Percentiles rank a stretch among this genome's conserved stretches.
These are phyloP conservation scores for Nemurella pictetii DNA, from an alignment of 2,888 invertebrate genomes.

Conservation along the genomic window DNA sequence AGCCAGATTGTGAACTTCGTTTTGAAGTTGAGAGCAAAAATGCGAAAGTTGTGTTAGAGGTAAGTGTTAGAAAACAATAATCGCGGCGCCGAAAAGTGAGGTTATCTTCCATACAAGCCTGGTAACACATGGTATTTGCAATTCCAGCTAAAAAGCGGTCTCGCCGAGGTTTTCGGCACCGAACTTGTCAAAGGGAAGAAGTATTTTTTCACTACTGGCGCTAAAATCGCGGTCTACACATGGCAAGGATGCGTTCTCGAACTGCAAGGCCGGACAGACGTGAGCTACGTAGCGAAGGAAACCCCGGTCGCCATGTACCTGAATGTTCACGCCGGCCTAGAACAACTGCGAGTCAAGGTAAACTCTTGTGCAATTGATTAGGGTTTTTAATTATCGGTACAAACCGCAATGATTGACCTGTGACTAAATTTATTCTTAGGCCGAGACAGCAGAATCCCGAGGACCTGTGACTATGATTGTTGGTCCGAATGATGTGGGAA, in stretches of 20 bases:
- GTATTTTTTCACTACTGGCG: constrained; percentile 85
- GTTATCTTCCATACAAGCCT: constrained; percentile 7
- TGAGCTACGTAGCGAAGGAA: constrained; percentile 92
- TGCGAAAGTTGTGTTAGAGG: constrained; percentile 79
- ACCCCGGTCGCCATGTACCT: constrained; percentile 89
- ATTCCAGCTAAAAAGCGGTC: constrained; percentile 78
- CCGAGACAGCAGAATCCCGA: constrained; percentile 71
- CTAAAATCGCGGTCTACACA: constrained; percentile 94
- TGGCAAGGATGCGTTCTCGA: constrained; percentile 93
- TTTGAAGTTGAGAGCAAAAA: constrained; percentile 91
- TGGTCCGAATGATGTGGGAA: constrained; percentile 95
- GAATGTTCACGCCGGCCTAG: constrained; percentile 93
- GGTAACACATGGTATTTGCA: constrained; percentile 37
- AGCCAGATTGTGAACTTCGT: constrained; percentile 86
- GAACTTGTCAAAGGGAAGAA: constrained; percentile 91
- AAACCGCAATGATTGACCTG: too few species aligned
- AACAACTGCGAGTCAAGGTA: constrained; percentile 75
- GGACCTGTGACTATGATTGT: constrained; percentile 90
- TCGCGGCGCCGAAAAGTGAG: background rate
- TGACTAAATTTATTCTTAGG: constrained; percentile 51
- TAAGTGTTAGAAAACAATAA: constrained; percentile 48
- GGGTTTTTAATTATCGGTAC: too few species aligned
- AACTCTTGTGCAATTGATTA: too few species aligned
- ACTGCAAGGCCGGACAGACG: constrained; percentile 85
- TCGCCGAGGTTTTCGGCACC: constrained; percentile 96